phyloP scores from a whole-genome alignment of 2,113 vertebrate species.

The Tachysurus vachellii region DNA sequence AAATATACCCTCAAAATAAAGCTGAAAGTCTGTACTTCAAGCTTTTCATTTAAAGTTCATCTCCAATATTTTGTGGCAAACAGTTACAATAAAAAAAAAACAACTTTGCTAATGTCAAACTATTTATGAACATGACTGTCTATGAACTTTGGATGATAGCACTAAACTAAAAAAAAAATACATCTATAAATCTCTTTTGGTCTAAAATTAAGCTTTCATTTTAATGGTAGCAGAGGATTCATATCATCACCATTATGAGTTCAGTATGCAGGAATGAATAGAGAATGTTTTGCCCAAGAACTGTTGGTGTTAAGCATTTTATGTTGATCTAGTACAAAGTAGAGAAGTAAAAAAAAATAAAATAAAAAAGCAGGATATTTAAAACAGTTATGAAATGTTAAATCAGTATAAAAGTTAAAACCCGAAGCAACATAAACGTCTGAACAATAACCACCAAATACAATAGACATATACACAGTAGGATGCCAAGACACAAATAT shows the following conservation, averaged over 20 bases:
- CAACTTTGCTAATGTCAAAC: background rate
- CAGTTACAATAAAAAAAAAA: background rate
- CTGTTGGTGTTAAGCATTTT: background rate
- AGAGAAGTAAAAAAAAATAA: background rate
- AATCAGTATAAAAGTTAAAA: background rate
- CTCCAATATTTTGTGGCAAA: background rate
- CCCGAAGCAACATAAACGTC: background rate
- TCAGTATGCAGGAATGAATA: constrained; percentile 13
- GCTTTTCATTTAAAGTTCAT: background rate
- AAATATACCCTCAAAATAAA: background rate
- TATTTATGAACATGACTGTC: background rate
- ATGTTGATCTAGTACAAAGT: background rate
- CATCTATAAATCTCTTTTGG: background rate
- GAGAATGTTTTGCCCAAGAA: background rate
- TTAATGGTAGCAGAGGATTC: background rate
- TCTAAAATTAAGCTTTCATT: background rate
- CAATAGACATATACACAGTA: background rate
- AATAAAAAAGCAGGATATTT: background rate
- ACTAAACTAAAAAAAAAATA: background rate
- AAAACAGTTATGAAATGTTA: background rate
- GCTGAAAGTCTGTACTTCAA: background rate
- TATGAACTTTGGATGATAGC: background rate
- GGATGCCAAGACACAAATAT: background rate
- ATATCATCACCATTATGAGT: background rate
- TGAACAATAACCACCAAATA: background rate